A percentile compares a stretch with the other conserved stretches of the same genome.
Conservation (phyloP, 1,140 invertebrate species). For the Listronotus bonariensis region DNA sequence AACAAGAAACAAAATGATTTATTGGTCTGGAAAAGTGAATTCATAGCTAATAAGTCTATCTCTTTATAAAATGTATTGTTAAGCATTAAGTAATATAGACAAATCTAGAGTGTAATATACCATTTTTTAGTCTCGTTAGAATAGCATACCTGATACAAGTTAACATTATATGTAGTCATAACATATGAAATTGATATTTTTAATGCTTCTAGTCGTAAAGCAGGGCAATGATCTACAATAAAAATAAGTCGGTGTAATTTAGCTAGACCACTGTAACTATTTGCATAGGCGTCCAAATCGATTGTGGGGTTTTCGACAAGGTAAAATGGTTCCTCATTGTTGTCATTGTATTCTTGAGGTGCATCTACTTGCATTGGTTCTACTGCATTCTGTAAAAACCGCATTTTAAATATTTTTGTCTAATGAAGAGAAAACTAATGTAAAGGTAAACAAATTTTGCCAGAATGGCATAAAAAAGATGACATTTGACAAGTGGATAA, state of each 20-base stretch:
- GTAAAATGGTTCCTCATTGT: constrained; percentile 89
- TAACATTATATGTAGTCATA: constrained; percentile 94
- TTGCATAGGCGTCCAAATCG: constrained; percentile 92
- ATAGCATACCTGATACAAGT: constrained; percentile 72
- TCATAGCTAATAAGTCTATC: no score
- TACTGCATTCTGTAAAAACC: constrained; percentile 57
- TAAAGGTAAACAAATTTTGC: not conserved
- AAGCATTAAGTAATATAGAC: no score
- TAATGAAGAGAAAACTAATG: no score
- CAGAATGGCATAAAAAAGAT: not conserved
- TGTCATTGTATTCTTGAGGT: constrained; percentile 92
- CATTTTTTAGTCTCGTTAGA: no score
- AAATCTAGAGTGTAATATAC: no score
- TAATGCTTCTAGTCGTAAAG: constrained; percentile 85
- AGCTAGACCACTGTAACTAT: constrained; percentile 89
- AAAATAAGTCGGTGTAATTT: constrained; percentile 90
- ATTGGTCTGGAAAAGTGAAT: no score
- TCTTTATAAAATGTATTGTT: no score
- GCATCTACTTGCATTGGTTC: constrained; percentile 95
- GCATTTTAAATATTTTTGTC: not conserved
- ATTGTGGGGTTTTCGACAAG: constrained; percentile 90
- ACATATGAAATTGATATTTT: constrained; percentile 95
- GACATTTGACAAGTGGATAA: constrained; percentile 15
- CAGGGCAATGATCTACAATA: constrained; percentile 94
- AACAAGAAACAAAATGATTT: not conserved